These are phyloP conservation scores for Ceramica pisi DNA, from an alignment of 2,888 invertebrate genomes.

Conservation along the genomic window DNA sequence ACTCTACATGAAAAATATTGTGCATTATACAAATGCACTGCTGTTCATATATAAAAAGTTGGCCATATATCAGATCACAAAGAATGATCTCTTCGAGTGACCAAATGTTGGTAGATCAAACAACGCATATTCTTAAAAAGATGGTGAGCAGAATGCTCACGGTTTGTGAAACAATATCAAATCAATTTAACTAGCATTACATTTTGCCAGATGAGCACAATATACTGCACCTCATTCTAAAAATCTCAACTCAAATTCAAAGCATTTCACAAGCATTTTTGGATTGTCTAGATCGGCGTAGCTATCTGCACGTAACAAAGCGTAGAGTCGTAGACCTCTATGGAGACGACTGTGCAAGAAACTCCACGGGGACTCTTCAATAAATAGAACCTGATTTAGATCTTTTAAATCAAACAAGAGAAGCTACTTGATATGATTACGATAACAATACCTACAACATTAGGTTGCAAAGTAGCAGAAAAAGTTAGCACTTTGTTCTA, in stretches of 20 bases:
- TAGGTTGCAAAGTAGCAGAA: neutral
- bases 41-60: neutral
- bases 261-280: too few relatives aligned
- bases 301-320: too few relatives aligned
- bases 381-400: too few relatives aligned
- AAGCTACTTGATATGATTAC: neutral
- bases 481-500: neutral
- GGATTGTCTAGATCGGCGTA: too few relatives aligned
- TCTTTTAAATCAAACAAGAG: too few relatives aligned
- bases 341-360: too few relatives aligned
- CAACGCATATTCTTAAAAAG: neutral
- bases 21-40: slow-evolving; percentile 25
- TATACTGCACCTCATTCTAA: too few relatives aligned
- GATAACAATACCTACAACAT: neutral
- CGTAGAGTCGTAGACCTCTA: too few relatives aligned
- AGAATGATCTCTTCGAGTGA: neutral
- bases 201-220: neutral
- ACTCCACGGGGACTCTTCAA: too few relatives aligned
- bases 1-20: slow-evolving; percentile 65
- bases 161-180: neutral
- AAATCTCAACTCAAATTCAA: too few relatives aligned
- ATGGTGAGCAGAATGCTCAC: neutral
- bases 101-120: neutral
- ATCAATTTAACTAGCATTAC: too few relatives aligned
- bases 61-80: neutral